Conservation (phyloP, 1,140 invertebrate species). For the Phymorhynchus buccinoides region DNA sequence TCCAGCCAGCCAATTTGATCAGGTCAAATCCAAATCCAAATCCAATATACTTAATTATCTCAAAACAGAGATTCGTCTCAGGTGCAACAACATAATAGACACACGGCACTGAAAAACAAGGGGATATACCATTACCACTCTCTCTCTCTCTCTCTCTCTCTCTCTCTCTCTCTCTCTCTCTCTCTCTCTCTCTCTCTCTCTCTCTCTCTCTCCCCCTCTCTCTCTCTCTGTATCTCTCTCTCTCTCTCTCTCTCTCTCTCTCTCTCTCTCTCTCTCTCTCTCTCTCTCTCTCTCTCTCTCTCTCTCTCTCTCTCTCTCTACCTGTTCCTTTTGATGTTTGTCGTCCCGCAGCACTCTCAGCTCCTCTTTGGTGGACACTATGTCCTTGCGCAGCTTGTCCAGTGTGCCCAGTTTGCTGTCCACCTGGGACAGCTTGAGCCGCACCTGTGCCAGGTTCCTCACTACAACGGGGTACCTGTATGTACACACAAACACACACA, state of each 20-base stretch:
- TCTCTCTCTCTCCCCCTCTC: conserved; percentile 12
- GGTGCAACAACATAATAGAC: too few species aligned
- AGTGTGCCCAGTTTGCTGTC: conserved; percentile 41
- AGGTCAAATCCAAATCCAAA: too few species aligned
- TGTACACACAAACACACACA: too few species aligned
- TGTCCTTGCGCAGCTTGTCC: conserved; percentile 45
- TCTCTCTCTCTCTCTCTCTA: neutral
- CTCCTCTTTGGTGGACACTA: conserved; percentile 41
- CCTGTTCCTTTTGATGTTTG: conserved; percentile 45
- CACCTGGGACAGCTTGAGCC: conserved; percentile 55
- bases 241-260: neutral
- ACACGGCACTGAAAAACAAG: too few species aligned
- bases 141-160: too few species aligned
- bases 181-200: too few species aligned
- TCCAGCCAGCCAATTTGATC: too few species aligned
- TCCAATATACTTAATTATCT: too few species aligned
- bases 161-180: too few species aligned
- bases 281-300: conserved; percentile 42
- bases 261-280: neutral
- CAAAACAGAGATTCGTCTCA: too few species aligned
- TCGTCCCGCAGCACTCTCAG: conserved; percentile 41
- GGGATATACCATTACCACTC: too few species aligned
- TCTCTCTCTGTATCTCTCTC: neutral
- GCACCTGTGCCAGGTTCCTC: conserved; percentile 46
- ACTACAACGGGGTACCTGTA: conserved; percentile 43